Conservation (phyloP, 2,888 invertebrate genomes). For the Oligia strigilis region DNA sequence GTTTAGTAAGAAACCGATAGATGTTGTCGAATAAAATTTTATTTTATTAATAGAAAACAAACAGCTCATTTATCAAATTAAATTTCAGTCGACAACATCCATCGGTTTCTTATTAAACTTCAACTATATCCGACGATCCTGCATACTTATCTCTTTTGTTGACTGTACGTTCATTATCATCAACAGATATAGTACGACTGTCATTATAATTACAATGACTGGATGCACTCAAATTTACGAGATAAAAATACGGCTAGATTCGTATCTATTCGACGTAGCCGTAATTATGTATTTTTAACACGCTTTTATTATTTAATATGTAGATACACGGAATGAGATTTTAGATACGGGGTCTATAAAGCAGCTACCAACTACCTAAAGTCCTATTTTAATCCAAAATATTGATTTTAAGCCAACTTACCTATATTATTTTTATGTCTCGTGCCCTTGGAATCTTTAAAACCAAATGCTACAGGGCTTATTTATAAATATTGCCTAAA, state of each 20-base stretch:
- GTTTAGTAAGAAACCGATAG: too few species aligned
- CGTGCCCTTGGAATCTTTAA: not conserved
- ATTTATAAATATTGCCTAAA: too few species aligned
- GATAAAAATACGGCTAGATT: slow-evolving; percentile 8
- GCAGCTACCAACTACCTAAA: not conserved
- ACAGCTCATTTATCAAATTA: too few species aligned
- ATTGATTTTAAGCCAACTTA: not conserved
- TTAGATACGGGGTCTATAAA: not conserved
- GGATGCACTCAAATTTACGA: not conserved
- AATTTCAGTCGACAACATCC: too few species aligned
- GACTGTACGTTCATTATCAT: not conserved
- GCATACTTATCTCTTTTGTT: too few species aligned
- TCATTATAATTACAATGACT: not conserved
- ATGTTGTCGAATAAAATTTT: too few species aligned
- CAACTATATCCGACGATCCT: too few species aligned
- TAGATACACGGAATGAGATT: not conserved
- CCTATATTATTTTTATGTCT: not conserved
- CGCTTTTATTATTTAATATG: too few species aligned
- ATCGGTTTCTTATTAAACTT: too few species aligned
- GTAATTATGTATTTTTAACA: not conserved
- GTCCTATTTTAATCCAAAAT: not conserved
- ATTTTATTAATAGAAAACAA: too few species aligned
- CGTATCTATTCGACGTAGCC: not conserved
- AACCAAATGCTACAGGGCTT: too few species aligned
- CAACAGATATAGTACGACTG: not conserved